Percentiles rank a stretch among this genome's conserved stretches.
Conservation (phyloP, 1,140 invertebrate genomes). For the Uloborus diversus region DNA sequence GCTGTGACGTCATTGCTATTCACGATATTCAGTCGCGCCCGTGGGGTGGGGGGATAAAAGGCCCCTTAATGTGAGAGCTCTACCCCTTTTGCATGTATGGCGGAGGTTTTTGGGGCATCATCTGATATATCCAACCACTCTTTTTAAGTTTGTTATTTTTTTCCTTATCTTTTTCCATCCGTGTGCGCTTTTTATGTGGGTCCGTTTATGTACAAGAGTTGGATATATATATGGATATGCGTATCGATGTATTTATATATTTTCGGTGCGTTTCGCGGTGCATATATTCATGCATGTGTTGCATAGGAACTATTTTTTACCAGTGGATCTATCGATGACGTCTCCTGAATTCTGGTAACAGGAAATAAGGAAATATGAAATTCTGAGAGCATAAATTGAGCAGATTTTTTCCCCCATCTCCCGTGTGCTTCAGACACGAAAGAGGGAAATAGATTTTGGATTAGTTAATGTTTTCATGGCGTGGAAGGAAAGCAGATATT, state of each 20-base stretch:
- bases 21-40: conserved; percentile 51
- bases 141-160: conserved; percentile 29
- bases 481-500: too few relatives aligned
- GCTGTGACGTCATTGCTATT: conserved; percentile 56
- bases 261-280: neutral
- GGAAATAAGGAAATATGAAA: too few relatives aligned
- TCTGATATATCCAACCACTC: conserved; percentile 25
- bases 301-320: neutral
- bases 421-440: too few relatives aligned
- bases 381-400: too few relatives aligned
- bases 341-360: too few relatives aligned
- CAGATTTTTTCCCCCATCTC: too few relatives aligned
- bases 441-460: too few relatives aligned
- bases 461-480: too few relatives aligned
- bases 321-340: too few relatives aligned
- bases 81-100: conserved; percentile 49
- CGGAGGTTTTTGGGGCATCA: conserved; percentile 34
- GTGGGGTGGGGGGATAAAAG: neutral
- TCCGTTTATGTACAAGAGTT: neutral
- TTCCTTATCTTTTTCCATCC: neutral
- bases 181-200: neutral
- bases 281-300: conserved; percentile 46
- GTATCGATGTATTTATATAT: conserved; percentile 7
- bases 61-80: conserved; percentile 29
- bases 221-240: neutral